Base-by-base conservation (phyloP, 2,797 vertebrate genomes). In the Labroides dimidiatus region DNA sequence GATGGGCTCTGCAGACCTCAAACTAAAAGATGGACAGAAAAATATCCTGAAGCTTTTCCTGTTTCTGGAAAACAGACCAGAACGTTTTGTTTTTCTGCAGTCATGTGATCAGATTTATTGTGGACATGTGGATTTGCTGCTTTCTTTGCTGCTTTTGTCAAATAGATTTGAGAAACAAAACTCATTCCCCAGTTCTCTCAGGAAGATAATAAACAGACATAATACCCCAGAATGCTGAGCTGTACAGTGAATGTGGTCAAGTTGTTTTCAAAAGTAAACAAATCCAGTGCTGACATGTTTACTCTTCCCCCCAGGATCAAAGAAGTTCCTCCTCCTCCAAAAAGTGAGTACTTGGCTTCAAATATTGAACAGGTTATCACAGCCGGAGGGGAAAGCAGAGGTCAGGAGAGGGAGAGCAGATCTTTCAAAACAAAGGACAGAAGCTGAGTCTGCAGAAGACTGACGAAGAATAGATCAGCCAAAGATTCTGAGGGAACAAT, bases 281-380 rank as follows among this genome's bases (percentile, higher is more conserved):
- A 63, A 23, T 3, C 3, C 43, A 30, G 67, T 52, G 65, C 13
- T 75, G 15, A 75, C 19, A 53, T 53, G n/a, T 80, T 78, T 77
- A 50, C 55, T 75, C 37, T 75, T 81, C 15, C 21, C 59, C 19
- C 53, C 78, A 95, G 94, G 45, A 33, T 92, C 53, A 95, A 94
- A 79, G 93, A 94, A 82, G 69, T 91, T 44, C 85, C 84, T 65
- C 88, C 86, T 50, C 91, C 91, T 62, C 93, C 93, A 23, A 95
- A 94, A 85, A 94, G 94, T 95, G 77, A 94, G 93, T 93, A 47
- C 10, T 55, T 30, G 0, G 6, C 10, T 42, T 64, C 14, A 15
- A 10, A 10, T 27, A 30, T 27, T 21, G 6, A 13, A 12, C n/a
- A 21, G 27, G 2, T 54, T 57, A 63, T 78, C 64, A 42, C 24